phyloP scores from a whole-genome alignment of 1,140 invertebrate species.

The Nymphalis io region DNA sequence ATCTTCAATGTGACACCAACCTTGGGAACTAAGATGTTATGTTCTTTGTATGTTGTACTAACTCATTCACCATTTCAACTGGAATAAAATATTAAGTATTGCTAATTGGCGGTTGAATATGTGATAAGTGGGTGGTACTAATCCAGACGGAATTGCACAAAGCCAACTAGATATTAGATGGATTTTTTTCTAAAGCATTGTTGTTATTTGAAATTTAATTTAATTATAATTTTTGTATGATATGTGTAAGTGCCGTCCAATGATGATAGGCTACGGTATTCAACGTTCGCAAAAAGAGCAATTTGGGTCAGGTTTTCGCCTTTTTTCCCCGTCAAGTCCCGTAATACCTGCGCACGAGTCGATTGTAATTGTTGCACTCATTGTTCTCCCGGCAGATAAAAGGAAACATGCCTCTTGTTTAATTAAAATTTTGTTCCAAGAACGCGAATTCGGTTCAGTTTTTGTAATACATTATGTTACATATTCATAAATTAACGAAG shows the following conservation, averaged over 20 bases:
- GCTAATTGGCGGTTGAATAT: too few species aligned
- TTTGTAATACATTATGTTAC: slow-evolving; percentile 40
- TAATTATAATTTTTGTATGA: too few species aligned
- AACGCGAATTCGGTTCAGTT: slow-evolving; percentile 49
- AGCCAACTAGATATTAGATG: too few species aligned
- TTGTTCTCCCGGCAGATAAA: slow-evolving; percentile 70
- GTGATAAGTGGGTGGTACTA: too few species aligned
- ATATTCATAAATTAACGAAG: slow-evolving; percentile 36
- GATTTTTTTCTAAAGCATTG: too few species aligned
- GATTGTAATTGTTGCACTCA: slow-evolving; percentile 71
- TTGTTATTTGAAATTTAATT: too few species aligned
- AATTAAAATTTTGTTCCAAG: slow-evolving; percentile 68
- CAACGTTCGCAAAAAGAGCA: slow-evolving; percentile 30
- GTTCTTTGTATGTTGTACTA: too few species aligned
- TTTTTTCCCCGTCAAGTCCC: slow-evolving; percentile 53
- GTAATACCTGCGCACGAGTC: slow-evolving; percentile 51
- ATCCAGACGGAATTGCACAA: too few species aligned
- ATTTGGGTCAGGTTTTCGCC: slow-evolving; percentile 66
- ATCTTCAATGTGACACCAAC: too few species aligned
- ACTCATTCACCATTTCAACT: too few species aligned
- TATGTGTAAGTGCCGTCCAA: neutral
- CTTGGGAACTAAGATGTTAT: too few species aligned
- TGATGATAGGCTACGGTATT: neutral
- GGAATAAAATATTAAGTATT: too few species aligned
- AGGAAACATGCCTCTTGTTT: slow-evolving; percentile 55